Conservation (phyloP, 2,797 vertebrate species). For the Psittacula echo region DNA sequence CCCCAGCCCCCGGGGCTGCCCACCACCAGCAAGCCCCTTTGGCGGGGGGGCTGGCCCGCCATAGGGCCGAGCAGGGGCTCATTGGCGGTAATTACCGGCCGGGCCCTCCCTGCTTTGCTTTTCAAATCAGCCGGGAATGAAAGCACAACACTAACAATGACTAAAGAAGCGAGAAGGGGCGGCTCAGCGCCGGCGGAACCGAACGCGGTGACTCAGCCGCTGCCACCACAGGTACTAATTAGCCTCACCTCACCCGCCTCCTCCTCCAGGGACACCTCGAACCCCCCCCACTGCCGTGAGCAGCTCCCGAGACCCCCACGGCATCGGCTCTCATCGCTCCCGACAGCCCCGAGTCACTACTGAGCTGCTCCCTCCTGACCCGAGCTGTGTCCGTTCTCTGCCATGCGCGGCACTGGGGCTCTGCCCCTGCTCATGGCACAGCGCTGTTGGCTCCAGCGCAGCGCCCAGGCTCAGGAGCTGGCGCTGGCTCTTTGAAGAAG, state of each 20-base stretch:
- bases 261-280: not conserved
- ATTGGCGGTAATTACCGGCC: not conserved
- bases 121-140: constrained; percentile 29
- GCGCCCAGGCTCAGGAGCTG: rapidly evolving
- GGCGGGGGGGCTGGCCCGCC: rapidly evolving
- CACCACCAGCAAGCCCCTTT: not conserved
- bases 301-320: rapidly evolving
- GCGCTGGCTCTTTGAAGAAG: not conserved
- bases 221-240: constrained; percentile 22
- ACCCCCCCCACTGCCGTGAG: rapidly evolving
- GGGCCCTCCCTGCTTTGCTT: constrained; percentile 31
- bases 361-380: not conserved
- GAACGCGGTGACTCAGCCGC: constrained; percentile 33
- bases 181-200: not conserved
- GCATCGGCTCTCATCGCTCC: rapidly evolving
- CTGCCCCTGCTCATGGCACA: not conserved
- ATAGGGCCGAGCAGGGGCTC: not conserved
- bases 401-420: rapidly evolving
- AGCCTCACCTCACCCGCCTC: not conserved
- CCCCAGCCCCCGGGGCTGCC: not conserved
- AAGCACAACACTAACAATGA: not conserved
- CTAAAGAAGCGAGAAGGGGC: not conserved
- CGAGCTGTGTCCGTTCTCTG: not conserved
- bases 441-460: not conserved
- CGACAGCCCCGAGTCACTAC: rapidly evolving